Percentiles rank a stretch among this genome's conserved stretches.
Evolutionary conservation across 2,797 vertebrate genomes (phyloP).

Genomic region (Xenentodon cancila): DNA sequence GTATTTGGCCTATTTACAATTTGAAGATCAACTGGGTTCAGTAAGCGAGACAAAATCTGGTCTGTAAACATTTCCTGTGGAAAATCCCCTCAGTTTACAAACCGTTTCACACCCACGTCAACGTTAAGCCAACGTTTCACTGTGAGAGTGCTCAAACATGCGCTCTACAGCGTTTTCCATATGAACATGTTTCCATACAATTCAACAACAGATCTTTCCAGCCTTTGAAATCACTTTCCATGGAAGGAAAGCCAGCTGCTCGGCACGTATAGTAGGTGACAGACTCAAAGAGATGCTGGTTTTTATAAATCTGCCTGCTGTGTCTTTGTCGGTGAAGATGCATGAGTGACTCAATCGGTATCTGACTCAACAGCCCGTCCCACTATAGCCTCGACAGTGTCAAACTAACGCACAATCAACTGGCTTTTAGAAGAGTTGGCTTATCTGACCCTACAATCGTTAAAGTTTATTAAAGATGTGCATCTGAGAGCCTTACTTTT

Average conservation of each 20-base stretch:
- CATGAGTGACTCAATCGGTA: constrained; percentile 51
- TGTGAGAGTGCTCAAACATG: constrained; percentile 35
- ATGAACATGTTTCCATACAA: background rate
- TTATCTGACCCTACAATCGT: too few relatives aligned
- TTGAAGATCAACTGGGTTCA: constrained; percentile 39
- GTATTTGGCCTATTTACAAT: background rate
- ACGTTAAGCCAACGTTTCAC: constrained; percentile 43
- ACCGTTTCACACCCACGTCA: constrained; percentile 29
- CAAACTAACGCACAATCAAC: constrained; percentile 19
- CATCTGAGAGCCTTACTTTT: too few relatives aligned
- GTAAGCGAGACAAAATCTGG: constrained; percentile 37
- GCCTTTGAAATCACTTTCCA: constrained; percentile 6
- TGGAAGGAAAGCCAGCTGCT: constrained; percentile 47
- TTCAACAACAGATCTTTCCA: constrained; percentile 2
- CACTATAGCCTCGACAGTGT: constrained; percentile 26
- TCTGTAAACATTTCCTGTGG: background rate
- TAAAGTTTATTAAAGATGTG: too few relatives aligned
- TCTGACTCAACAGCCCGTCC: constrained; percentile 16
- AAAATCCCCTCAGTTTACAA: constrained; percentile 39
- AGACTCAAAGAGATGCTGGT: constrained; percentile 11
- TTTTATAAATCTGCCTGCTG: constrained; percentile 26
- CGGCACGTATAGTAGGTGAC: background rate
- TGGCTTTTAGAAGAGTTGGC: background rate
- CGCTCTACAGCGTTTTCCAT: constrained; percentile 31
- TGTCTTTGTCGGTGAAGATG: constrained; percentile 39